phyloP scores from a whole-genome alignment of 2,113 vertebrate genomes.

The Siniperca chuatsi region DNA sequence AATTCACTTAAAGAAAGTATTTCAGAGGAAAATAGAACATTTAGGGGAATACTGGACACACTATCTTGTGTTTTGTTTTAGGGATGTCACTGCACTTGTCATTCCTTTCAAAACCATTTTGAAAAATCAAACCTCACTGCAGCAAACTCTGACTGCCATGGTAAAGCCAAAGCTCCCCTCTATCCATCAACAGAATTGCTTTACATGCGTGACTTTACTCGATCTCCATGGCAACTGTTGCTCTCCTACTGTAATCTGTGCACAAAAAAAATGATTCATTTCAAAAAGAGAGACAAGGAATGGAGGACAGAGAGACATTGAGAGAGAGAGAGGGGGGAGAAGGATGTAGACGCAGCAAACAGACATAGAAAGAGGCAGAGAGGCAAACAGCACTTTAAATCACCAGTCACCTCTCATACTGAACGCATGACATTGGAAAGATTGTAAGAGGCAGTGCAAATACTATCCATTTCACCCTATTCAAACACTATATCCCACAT shows the following conservation, averaged over 20 bases:
- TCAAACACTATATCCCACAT: conserved; percentile 27
- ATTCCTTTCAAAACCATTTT: conserved; percentile 1
- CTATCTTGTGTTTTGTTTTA: neutral
- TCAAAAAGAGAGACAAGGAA: conserved; percentile 56
- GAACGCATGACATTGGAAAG: conserved; percentile 13
- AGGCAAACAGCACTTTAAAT: conserved; percentile 27
- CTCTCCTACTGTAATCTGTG: conserved; percentile 73
- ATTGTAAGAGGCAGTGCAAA: conserved; percentile 41
- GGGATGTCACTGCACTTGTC: neutral
- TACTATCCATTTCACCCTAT: conserved; percentile 15
- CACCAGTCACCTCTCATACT: conserved; percentile 27
- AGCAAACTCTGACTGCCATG: conserved; percentile 30
- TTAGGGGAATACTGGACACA: neutral
- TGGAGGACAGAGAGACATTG: conserved; percentile 34
- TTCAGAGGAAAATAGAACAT: neutral
- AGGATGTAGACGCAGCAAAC: conserved; percentile 23
- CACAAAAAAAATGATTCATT: conserved; percentile 63
- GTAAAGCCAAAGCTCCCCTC: conserved; percentile 43
- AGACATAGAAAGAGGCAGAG: conserved; percentile 1
- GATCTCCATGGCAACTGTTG: conserved; percentile 86
- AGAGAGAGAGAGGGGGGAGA: neutral
- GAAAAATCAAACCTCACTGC: conserved; percentile 42
- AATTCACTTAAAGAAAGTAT: neutral
- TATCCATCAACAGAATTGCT: conserved; percentile 67
- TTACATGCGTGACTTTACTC: conserved; percentile 78